A percentile compares a stretch with the other conserved stretches of the same genome.
These are phyloP conservation scores for Pardosa pseudoannulata DNA, from an alignment of 2,888 invertebrate genomes.

Conservation along the genomic window DNA sequence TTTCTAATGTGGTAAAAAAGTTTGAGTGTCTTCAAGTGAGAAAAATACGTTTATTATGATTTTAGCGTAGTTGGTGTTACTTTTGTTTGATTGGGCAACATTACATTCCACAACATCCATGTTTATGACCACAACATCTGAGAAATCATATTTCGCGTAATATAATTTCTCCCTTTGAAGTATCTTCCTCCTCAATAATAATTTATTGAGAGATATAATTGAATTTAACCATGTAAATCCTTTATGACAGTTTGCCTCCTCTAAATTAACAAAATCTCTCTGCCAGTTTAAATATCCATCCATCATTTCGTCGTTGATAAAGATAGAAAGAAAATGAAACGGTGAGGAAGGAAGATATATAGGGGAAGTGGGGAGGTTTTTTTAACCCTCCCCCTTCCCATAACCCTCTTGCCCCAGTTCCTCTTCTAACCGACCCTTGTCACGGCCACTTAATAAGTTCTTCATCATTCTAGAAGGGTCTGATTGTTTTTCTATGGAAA, in stretches of 20 bases:
- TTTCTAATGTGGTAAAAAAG: too few species aligned
- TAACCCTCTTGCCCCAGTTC: constrained; percentile 13
- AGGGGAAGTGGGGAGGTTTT: background rate
- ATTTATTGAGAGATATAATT: too few species aligned
- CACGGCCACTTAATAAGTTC: constrained; percentile 55
- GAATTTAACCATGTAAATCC: too few species aligned
- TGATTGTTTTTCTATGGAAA: constrained; percentile 63
- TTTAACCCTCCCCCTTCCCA: background rate
- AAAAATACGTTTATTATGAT: too few species aligned
- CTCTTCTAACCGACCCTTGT: constrained; percentile 19
- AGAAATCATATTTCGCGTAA: too few species aligned
- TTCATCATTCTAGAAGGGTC: constrained; percentile 26
- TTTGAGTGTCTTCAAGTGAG: too few species aligned
- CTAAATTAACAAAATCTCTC: background rate
- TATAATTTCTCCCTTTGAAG: too few species aligned
- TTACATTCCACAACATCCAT: too few species aligned
- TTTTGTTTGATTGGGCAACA: too few species aligned
- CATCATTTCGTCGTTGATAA: background rate
- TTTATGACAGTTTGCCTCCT: background rate
- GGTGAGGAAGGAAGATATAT: background rate
- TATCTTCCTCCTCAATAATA: too few species aligned
- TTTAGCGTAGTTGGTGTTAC: too few species aligned
- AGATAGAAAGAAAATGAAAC: background rate
- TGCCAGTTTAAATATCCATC: background rate
- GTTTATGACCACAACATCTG: too few species aligned